These are phyloP conservation scores for Lepus americanus DNA, from an alignment of 2,113 vertebrate species.

Conservation along the genomic window DNA sequence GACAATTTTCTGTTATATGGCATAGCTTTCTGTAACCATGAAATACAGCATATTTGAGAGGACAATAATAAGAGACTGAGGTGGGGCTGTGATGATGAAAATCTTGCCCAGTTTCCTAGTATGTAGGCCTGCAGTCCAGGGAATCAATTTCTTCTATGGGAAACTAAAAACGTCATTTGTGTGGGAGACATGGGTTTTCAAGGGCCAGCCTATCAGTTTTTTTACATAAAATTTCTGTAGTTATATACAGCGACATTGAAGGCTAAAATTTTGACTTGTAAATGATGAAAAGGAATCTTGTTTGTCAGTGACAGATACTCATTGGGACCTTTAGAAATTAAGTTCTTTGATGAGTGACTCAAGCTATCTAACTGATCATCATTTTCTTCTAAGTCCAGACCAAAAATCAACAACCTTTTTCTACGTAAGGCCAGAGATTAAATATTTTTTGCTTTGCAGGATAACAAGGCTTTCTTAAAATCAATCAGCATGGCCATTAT, in stretches of 20 bases:
- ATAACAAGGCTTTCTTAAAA: not conserved
- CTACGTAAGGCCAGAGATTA: not conserved
- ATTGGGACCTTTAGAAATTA: not conserved
- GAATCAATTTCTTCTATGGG: conserved; percentile 3
- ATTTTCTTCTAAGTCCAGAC: not conserved
- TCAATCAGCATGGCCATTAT: not conserved
- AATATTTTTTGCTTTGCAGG: not conserved
- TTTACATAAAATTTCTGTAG: not conserved
- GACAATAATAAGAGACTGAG: not conserved
- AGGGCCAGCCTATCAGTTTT: not conserved
- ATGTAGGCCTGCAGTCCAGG: not conserved
- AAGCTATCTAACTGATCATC: not conserved
- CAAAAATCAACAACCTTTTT: not conserved
- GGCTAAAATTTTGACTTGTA: not conserved
- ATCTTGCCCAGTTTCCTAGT: not conserved
- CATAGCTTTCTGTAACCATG: conserved; percentile 1
- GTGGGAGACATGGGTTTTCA: not conserved
- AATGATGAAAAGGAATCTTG: conserved; percentile 31
- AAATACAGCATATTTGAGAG: not conserved
- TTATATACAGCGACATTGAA: not conserved
- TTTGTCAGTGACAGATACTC: not conserved
- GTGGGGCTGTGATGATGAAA: not conserved
- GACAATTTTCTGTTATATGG: not conserved
- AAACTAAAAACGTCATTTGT: not conserved
- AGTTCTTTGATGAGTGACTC: not conserved